A percentile compares a stretch with the other conserved stretches of the same genome.
Evolutionary conservation across 2,113 vertebrate species (phyloP).

Genomic region (Paramormyrops kingsleyae): DNA sequence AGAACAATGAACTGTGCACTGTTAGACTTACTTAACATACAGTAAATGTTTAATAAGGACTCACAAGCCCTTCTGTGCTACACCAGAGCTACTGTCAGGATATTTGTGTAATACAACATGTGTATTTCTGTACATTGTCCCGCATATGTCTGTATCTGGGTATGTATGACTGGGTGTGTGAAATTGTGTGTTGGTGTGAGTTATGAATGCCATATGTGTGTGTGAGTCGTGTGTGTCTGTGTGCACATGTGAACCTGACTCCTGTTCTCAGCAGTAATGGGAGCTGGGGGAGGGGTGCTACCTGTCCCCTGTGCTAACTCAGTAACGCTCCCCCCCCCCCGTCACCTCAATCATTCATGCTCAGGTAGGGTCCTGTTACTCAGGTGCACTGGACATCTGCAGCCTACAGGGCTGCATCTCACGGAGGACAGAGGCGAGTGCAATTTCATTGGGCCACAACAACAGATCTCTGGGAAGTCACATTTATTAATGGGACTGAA

Average conservation of each 20-base stretch:
- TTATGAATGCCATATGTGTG: background rate
- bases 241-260: background rate
- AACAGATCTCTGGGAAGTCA: background rate
- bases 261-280: background rate
- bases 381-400: background rate
- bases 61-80: background rate
- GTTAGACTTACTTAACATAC: background rate
- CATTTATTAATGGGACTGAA: background rate
- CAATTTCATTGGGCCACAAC: background rate
- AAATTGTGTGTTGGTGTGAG: background rate
- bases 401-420: background rate
- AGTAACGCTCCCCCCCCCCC: background rate
- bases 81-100: too few relatives aligned
- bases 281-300: background rate
- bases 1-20: background rate
- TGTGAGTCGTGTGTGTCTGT: background rate
- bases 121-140: background rate
- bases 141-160: background rate
- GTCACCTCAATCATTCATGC: constrained; percentile 14
- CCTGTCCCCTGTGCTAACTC: background rate
- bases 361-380: constrained; percentile 10
- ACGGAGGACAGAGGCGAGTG: background rate
- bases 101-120: background rate
- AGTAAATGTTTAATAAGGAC: constrained; percentile 4
- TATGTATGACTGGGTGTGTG: background rate